These are phyloP conservation scores for Drymodes brunneopygia DNA, from an alignment of 2,113 vertebrate genomes.

Conservation along the genomic window DNA sequence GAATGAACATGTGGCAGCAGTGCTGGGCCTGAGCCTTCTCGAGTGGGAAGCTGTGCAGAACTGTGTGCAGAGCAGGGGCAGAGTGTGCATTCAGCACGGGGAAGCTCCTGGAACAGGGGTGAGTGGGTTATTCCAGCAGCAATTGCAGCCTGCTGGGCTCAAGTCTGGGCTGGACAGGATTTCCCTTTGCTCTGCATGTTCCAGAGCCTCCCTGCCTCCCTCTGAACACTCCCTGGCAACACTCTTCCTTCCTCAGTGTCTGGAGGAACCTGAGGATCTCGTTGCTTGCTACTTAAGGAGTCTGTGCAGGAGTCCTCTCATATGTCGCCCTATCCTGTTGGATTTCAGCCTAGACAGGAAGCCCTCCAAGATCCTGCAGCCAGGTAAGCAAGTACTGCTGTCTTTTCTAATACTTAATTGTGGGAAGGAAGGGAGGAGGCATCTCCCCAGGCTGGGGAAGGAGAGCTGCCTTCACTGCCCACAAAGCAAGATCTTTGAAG, in stretches of 20 bases:
- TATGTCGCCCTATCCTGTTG: constrained; percentile 55
- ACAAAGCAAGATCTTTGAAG: not conserved
- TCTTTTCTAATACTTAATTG: not conserved
- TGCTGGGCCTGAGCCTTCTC: constrained; percentile 68
- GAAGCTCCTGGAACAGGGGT: constrained; percentile 67
- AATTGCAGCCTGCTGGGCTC: not conserved
- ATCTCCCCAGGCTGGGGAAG: not conserved
- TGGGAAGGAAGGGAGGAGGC: not conserved
- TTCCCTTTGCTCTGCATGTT: not conserved
- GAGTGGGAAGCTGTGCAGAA: constrained; percentile 83
- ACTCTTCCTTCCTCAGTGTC: constrained; percentile 15
- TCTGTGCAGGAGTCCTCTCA: constrained; percentile 53
- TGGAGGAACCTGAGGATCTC: constrained; percentile 37
- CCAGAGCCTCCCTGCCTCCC: not conserved
- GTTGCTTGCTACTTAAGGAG: constrained; percentile 49
- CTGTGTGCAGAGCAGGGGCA: constrained; percentile 73
- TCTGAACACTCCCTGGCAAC: not conserved
- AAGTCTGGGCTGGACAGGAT: not conserved
- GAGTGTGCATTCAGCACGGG: constrained; percentile 60
- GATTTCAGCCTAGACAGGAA: constrained; percentile 56
- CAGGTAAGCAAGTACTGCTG: constrained; percentile 33
- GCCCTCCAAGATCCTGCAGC: constrained; percentile 19
- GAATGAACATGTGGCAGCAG: constrained; percentile 59
- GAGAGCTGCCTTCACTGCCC: not conserved
- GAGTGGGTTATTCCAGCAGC: not conserved